Conservation (phyloP, 2,113 vertebrate genomes). For the Actenoides lindsayi region DNA sequence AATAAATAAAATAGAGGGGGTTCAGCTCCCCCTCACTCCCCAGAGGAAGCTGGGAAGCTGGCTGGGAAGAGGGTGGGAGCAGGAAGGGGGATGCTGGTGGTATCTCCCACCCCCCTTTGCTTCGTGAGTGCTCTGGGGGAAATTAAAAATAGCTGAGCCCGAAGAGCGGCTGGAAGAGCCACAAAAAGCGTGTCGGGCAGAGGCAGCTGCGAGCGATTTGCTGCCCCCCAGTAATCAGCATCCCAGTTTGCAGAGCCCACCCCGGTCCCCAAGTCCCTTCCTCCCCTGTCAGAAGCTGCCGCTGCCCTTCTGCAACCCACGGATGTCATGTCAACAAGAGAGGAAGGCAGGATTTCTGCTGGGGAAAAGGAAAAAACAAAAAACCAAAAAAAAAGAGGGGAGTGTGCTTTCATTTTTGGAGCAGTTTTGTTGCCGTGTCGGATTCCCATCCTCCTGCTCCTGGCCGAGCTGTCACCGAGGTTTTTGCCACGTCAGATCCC, state of each 20-base stretch:
- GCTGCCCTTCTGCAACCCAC: conserved; percentile 44
- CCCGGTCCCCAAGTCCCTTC: conserved; percentile 15
- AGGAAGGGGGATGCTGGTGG: conserved; percentile 24
- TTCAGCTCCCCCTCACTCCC: conserved; percentile 4
- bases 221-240: conserved; percentile 55
- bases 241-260: neutral
- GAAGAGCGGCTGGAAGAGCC: conserved; percentile 24
- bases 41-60: conserved; percentile 3
- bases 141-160: conserved; percentile 71
- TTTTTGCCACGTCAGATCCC: neutral
- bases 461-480: neutral
- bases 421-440: neutral
- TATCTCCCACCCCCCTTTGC: conserved; percentile 9
- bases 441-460: neutral
- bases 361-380: neutral
- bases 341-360: neutral
- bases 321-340: conserved; percentile 53
- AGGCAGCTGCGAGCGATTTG: conserved; percentile 62
- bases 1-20: neutral
- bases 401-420: neutral
- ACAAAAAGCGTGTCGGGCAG: conserved; percentile 37
- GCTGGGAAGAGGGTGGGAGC: neutral
- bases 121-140: conserved; percentile 29
- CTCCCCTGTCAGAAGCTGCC: conserved; percentile 19
- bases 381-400: neutral